Base-by-base conservation (phyloP, 2,797 vertebrate genomes). In the Australoheros facetus region DNA sequence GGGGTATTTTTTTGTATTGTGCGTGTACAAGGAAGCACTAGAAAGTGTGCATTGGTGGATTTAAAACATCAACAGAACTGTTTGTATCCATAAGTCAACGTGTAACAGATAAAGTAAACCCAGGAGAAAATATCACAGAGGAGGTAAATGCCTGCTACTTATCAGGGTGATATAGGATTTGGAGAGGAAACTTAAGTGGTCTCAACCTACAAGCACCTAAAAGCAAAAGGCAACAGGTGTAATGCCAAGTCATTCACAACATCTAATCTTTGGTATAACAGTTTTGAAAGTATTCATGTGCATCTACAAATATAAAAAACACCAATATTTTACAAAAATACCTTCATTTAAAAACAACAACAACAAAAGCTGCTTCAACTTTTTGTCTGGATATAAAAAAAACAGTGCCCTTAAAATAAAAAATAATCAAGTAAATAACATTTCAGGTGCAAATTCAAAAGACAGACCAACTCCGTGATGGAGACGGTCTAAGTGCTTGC, bases 381-480 rank as follows among this genome's bases (percentile, higher is more conserved):
- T 85, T 85, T 71, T 87, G 58, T 88, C 72, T 77, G 56, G 71
- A 79, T 78, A 83, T 73, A 72, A 91, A 88, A 66, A 5, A 34
- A 78, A 83, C 78, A 95, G 94, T 95, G 93, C 91, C 88, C 74
- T 83, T 78, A 54, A 54, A 79, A 71, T 72, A 37, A 28, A 83
- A 84, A 71, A 81, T 87, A 85, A 77, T 92, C 90, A 93, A 93
- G 85, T 91, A 87, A 87, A 87, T 79, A 83, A 82, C 28, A 78
- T 21, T 66, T 83, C 72, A 86, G 89, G 95, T 95, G 95, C 94
- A 95, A 95, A 94, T 79, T 80, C 1, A 56, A 81, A 87, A 81
- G 55, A 39, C 21, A 69, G 76, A 78, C 58, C 17, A 0, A 78
- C 78, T 85, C 83, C 75, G 3, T 13, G 64, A 51, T 37, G 82